Conservation (phyloP, 2,797 vertebrate genomes). For the Tenualosa thibaudeaui region DNA sequence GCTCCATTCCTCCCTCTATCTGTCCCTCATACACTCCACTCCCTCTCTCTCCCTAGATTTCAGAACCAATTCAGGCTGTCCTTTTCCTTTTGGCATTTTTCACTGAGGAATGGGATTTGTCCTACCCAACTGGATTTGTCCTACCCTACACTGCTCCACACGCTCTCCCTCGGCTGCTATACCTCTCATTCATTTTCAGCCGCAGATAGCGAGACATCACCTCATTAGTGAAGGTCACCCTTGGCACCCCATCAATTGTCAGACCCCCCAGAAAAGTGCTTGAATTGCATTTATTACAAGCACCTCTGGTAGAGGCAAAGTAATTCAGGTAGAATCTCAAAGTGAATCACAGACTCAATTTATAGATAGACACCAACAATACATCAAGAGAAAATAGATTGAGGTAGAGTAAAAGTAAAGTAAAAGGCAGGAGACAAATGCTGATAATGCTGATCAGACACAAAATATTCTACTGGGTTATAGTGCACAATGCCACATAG, state of each 20-base stretch:
- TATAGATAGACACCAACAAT: neutral
- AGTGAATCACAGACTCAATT: conserved; percentile 19
- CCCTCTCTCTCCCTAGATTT: neutral
- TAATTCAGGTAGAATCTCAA: neutral
- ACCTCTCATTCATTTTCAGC: conserved; percentile 17
- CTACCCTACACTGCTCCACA: neutral
- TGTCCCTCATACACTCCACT: neutral
- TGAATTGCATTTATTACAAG: conserved; percentile 26
- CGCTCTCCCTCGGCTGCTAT: neutral
- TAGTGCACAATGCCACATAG: neutral
- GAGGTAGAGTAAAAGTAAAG: neutral
- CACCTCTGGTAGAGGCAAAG: neutral
- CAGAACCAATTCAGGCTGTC: neutral
- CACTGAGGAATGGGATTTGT: conserved; percentile 28
- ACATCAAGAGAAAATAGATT: neutral
- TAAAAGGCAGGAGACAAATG: neutral
- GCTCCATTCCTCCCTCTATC: neutral
- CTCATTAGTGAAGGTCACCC: conserved; percentile 31
- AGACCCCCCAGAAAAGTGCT: neutral
- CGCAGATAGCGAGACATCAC: conserved; percentile 13
- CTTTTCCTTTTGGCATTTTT: neutral
- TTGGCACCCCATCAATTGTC: conserved; percentile 32
- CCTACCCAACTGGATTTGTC: conserved; percentile 1
- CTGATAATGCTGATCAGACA: neutral
- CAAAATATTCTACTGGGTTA: neutral